A percentile compares a stretch with the other conserved stretches of the same genome.
These are phyloP conservation scores for Caradrina clavipalpis DNA, from an alignment of 2,888 invertebrate genomes.

Conservation along the genomic window DNA sequence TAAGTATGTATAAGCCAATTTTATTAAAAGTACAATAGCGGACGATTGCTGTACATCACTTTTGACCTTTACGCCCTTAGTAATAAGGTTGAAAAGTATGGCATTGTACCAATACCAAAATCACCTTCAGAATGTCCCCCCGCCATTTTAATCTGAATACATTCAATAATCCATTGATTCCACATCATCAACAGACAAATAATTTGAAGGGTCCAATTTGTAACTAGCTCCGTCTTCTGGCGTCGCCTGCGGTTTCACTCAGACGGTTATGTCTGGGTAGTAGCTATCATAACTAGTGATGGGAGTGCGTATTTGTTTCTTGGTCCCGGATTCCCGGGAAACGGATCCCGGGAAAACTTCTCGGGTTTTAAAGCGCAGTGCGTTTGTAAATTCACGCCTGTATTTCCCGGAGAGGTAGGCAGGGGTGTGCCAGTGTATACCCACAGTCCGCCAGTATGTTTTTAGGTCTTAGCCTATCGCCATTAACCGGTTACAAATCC, in stretches of 20 bases:
- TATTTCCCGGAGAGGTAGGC: too few species aligned
- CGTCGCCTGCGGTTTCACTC: slow-evolving; percentile 73
- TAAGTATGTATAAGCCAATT: too few species aligned
- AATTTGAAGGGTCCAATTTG: slow-evolving; percentile 70
- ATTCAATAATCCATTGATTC: slow-evolving; percentile 44
- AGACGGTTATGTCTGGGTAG: slow-evolving; percentile 65
- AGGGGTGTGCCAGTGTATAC: too few species aligned
- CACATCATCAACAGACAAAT: slow-evolving; percentile 38
- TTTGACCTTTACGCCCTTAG: too few species aligned
- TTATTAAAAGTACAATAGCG: too few species aligned
- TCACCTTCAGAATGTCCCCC: neutral
- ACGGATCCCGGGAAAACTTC: neutral
- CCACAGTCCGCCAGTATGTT: too few species aligned
- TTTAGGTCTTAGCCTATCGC: too few species aligned
- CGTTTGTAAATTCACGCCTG: too few species aligned
- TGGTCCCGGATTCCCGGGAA: slow-evolving; percentile 13
- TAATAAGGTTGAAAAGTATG: too few species aligned
- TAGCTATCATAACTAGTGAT: slow-evolving; percentile 60
- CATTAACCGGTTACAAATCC: too few species aligned
- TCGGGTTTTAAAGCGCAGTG: neutral
- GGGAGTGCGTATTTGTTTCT: slow-evolving; percentile 19
- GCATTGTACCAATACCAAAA: too few species aligned
- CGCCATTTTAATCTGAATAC: slow-evolving; percentile 19
- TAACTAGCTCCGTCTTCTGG: slow-evolving; percentile 65
- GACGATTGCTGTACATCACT: too few species aligned